Percentiles rank a stretch among this genome's conserved stretches.
These are phyloP conservation scores for Lytechinus variegatus DNA, from an alignment of 35 echinoderm and acorn worm species.

Conservation along the genomic window DNA sequence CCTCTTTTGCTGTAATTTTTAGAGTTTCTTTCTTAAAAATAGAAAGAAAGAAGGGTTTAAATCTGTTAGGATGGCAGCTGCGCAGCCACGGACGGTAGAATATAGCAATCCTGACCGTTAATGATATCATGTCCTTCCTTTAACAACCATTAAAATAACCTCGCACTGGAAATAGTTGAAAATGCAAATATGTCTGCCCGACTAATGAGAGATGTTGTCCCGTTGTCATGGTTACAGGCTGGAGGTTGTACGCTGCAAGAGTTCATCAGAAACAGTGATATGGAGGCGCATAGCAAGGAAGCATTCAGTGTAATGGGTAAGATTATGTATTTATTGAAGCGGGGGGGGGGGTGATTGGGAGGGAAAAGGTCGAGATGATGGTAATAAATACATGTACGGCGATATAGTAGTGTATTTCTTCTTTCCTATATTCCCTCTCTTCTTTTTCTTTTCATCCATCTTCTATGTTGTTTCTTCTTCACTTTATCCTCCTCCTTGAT, in stretches of 20 bases:
- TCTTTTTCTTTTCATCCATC: neutral
- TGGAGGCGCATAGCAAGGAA: neutral
- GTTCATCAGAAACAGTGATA: conserved; percentile 16
- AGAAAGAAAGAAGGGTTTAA: no score
- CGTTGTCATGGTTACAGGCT: conserved; percentile 40
- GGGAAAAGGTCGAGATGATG: no score
- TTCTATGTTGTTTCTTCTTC: neutral
- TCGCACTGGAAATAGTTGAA: neutral
- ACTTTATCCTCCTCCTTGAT: neutral
- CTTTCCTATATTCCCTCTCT: neutral
- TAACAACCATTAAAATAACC: neutral
- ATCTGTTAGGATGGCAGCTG: no score
- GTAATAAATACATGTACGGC: no score
- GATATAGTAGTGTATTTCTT: no score
- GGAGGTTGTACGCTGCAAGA: conserved; percentile 41
- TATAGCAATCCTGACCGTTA: neutral
- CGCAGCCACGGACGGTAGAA: no score
- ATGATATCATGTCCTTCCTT: neutral
- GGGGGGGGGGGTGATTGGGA: no score
- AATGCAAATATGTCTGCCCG: neutral
- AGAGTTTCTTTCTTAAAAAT: no score
- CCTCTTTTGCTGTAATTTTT: no score
- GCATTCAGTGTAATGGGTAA: conserved; percentile 38
- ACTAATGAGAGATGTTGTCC: conserved; percentile 1
- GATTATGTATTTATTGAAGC: neutral